Conservation (phyloP, 1,140 invertebrate genomes). For the Pectinophora gossypiella region DNA sequence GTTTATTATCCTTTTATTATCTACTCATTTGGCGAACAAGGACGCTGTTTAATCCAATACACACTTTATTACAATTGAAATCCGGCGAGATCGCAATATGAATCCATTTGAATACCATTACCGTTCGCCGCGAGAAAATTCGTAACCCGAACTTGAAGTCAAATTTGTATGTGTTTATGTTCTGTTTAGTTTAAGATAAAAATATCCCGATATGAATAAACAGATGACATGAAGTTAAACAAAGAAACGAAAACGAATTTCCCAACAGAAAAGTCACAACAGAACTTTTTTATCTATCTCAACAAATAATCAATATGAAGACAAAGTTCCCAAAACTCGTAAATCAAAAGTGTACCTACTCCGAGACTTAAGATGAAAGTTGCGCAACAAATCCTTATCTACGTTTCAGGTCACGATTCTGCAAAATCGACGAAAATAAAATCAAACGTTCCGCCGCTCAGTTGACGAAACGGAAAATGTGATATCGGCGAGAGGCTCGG, state of each 20-base stretch:
- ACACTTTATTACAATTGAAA: background rate
- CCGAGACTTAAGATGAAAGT: constrained; percentile 23
- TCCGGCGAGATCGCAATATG: too few relatives aligned
- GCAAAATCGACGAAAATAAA: constrained; percentile 47
- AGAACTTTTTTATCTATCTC: background rate
- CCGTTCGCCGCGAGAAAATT: too few relatives aligned
- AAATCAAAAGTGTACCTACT: constrained; percentile 18
- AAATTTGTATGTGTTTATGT: too few relatives aligned
- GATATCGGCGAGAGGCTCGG: constrained; percentile 27
- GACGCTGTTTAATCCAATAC: constrained; percentile 64
- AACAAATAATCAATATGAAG: background rate
- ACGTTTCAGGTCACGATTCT: constrained; percentile 40
- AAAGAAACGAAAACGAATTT: too few relatives aligned
- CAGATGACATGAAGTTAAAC: too few relatives aligned
- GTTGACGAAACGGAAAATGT: constrained; percentile 33
- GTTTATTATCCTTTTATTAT: constrained; percentile 74
- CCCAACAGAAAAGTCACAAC: too few relatives aligned
- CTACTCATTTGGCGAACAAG: constrained; percentile 69
- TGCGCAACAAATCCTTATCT: constrained; percentile 36
- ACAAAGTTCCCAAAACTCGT: constrained; percentile 1
- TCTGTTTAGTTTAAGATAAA: too few relatives aligned
- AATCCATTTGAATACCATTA: too few relatives aligned
- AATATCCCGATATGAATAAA: too few relatives aligned
- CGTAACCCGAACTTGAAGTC: too few relatives aligned
- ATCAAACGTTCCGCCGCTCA: constrained; percentile 34